Evolutionary conservation across 2,113 vertebrate species (phyloP).

Genomic region (Tragelaphus strepsiceros): DNA sequence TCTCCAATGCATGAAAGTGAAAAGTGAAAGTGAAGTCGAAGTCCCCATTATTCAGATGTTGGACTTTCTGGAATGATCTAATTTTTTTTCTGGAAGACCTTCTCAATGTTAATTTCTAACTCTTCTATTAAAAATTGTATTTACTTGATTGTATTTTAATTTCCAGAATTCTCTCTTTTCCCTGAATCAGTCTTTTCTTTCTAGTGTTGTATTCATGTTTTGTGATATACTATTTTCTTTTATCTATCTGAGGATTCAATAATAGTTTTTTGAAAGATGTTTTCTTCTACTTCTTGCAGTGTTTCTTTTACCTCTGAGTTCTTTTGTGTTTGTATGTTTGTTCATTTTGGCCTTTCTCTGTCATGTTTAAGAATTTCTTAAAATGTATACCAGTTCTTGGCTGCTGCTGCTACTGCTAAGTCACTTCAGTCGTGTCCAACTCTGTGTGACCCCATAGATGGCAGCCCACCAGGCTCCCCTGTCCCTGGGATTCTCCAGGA

Average conservation of each 20-base stretch:
- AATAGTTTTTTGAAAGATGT: neutral
- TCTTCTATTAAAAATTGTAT: neutral
- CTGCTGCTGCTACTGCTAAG: too few relatives aligned
- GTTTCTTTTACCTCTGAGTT: neutral
- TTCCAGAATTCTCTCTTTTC: neutral
- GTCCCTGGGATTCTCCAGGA: too few relatives aligned
- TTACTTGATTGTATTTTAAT: neutral
- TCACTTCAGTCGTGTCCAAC: too few relatives aligned
- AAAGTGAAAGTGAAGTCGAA: neutral
- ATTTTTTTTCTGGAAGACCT: neutral
- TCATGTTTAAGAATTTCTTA: neutral
- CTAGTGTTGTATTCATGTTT: neutral
- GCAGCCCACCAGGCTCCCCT: too few relatives aligned
- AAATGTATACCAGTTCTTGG: neutral
- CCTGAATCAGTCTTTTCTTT: neutral
- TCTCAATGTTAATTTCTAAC: neutral
- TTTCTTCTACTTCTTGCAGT: neutral
- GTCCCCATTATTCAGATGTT: neutral
- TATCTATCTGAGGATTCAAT: neutral
- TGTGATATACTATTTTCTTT: neutral
- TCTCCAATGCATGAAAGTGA: too few relatives aligned
- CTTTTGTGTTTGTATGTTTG: neutral
- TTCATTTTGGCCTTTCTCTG: neutral
- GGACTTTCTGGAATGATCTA: neutral
- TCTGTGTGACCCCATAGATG: too few relatives aligned